phyloP scores from a whole-genome alignment of 2,888 invertebrate genomes.

The Rhingia campestris region DNA sequence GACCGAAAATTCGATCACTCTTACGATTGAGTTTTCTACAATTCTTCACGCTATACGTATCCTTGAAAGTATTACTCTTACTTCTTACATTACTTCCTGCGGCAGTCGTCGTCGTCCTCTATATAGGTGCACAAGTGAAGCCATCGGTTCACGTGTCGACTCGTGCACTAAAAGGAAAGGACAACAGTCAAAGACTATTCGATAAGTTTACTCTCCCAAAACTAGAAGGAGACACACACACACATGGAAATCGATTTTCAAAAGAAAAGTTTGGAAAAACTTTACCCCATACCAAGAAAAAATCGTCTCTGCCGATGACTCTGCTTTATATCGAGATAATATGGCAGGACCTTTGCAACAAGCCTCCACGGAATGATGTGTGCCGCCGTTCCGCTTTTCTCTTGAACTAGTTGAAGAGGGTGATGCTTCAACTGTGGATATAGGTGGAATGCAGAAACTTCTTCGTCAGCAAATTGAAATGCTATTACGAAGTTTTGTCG shows the following conservation, averaged over 20 bases:
- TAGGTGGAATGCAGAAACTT: constrained; percentile 27
- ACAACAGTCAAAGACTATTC: constrained; percentile 27
- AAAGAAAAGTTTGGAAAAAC: constrained; percentile 28
- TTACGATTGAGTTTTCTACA: constrained; percentile 29
- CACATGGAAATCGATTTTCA: constrained; percentile 24
- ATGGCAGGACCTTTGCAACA: constrained; percentile 46
- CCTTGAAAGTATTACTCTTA: background rate
- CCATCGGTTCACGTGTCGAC: constrained; percentile 1
- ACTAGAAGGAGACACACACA: background rate
- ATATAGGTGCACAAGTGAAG: background rate
- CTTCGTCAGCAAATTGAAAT: constrained; percentile 61
- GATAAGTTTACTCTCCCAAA: constrained; percentile 17
- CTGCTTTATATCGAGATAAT: constrained; percentile 51
- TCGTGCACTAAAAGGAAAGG: constrained; percentile 35
- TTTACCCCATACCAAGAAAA: constrained; percentile 11
- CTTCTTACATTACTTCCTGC: background rate
- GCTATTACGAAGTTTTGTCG: constrained; percentile 43
- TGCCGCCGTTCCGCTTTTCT: background rate
- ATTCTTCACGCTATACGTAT: background rate
- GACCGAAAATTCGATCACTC: constrained; percentile 42
- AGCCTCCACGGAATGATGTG: constrained; percentile 28
- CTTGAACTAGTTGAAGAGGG: background rate
- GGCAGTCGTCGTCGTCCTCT: background rate
- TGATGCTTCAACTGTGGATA: too few species aligned
- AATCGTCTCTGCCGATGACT: constrained; percentile 25